phyloP scores from a whole-genome alignment of 2,888 invertebrate genomes.

The Melieria crassipennis region DNA sequence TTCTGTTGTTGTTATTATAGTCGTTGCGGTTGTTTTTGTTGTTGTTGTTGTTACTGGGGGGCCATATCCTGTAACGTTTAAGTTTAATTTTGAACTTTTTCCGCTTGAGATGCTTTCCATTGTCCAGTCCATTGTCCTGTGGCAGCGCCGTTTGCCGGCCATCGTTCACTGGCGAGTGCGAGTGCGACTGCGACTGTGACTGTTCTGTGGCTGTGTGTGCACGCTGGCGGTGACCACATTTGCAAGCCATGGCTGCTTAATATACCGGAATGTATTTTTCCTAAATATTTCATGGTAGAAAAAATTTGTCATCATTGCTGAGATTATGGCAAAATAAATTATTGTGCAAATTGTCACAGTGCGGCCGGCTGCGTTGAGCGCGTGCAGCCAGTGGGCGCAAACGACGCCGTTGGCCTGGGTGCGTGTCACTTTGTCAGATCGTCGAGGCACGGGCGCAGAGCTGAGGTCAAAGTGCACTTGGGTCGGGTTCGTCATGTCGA shows the following conservation, averaged over 20 bases:
- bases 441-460: no score
- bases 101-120: slow-evolving; percentile 59
- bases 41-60: slow-evolving; percentile 39
- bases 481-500: no score
- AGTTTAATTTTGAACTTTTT: slow-evolving; percentile 64
- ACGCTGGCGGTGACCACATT: slow-evolving; percentile 37
- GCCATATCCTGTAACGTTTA: slow-evolving; percentile 61
- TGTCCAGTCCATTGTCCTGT: slow-evolving; percentile 29
- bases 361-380: no score
- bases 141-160: neutral
- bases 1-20: slow-evolving; percentile 41
- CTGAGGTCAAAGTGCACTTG: no score
- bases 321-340: neutral
- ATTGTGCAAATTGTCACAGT: no score
- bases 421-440: no score
- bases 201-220: neutral
- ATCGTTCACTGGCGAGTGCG: neutral
- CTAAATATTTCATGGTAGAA: slow-evolving; percentile 11
- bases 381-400: no score
- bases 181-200: neutral
- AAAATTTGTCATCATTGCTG: slow-evolving; percentile 19
- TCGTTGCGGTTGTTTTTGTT: slow-evolving; percentile 45
- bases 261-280: slow-evolving; percentile 42
- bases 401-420: no score
- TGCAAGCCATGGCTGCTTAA: slow-evolving; percentile 45